Conservation (phyloP, 2,888 invertebrate genomes). For the Pilophorus perplexus region DNA sequence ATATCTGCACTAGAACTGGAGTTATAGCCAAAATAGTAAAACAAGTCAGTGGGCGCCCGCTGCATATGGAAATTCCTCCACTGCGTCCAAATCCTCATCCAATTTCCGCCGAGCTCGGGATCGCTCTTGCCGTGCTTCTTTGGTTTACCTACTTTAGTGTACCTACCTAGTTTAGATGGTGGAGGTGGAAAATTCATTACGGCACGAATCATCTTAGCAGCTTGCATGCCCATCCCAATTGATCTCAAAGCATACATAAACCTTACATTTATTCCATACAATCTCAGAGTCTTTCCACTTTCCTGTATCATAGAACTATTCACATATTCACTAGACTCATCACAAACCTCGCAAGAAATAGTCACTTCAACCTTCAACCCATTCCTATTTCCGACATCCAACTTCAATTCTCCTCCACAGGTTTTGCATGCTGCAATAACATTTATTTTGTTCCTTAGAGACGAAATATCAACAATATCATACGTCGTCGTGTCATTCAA, state of each 20-base stretch:
- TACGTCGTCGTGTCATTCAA: no score
- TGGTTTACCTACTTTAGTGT: not conserved
- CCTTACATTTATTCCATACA: not conserved
- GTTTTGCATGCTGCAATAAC: no score
- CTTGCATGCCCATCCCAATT: not conserved
- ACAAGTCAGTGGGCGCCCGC: constrained; percentile 9
- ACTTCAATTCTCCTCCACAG: no score
- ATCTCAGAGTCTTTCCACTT: not conserved
- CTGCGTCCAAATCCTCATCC: constrained; percentile 1
- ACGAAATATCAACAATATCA: no score
- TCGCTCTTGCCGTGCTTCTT: not conserved
- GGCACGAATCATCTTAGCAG: not conserved
- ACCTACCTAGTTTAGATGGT: not conserved
- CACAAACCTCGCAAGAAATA: not conserved
- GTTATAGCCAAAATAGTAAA: no score
- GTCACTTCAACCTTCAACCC: no score
- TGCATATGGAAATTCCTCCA: not conserved
- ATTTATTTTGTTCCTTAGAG: no score
- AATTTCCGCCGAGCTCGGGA: not conserved
- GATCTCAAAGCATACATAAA: not conserved
- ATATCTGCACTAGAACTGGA: no score
- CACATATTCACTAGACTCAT: not conserved
- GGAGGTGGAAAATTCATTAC: not conserved
- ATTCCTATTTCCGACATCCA: no score
- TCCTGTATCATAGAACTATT: not conserved